Base-by-base conservation (phyloP, 2,888 invertebrate genomes). In the Nycteola revayana region DNA sequence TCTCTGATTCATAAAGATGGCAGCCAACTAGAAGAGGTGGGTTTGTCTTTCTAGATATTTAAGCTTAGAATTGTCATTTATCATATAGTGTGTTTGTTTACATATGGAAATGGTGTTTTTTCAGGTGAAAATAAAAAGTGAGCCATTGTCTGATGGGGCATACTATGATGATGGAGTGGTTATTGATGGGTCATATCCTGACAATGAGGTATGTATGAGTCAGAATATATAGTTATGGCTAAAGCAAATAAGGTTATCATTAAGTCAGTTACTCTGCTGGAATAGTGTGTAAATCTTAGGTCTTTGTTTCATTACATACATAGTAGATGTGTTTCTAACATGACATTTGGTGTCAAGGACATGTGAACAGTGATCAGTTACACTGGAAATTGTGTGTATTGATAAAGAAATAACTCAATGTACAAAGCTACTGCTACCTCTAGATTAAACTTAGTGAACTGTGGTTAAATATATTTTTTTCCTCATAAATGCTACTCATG, bases 91-190 rank as follows among this genome's bases (percentile, higher is more conserved):
- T 49, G 36, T 55, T 37, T 71, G 54, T 68, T 72, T 67, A 69
- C 39, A 63, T 52, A 49, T 18, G 42, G 55, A 41, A 42, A 61
- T 54, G 41, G 76, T 80, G 76, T 66, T 63, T 75, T 86, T 85
- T 64, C 86, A 90, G 91, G 68, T 89, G 41, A 84, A 88, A 50
- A 82, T 91, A 42, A 91, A 91, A 75, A 88, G 83, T 74, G 91
- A 91, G 60, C 91, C 91, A 41, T 66, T 88, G 17, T 89, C 82
- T 64, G 90, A 90, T 81, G 89, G 82, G 44, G 75, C 72, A 23
- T 87, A 88, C 18, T n/a, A 14, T 80, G 88, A 89, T 75, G 89
- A 89, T 80, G 90, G 88, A 71, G 86, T 89, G 60, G 73, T 77
- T 47, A 89, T 89, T 73, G 89, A 89, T 75, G 84, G 81, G 7